Evolutionary conservation across 2,113 vertebrate genomes (phyloP).

Genomic region (Otolemur garnettii): DNA sequence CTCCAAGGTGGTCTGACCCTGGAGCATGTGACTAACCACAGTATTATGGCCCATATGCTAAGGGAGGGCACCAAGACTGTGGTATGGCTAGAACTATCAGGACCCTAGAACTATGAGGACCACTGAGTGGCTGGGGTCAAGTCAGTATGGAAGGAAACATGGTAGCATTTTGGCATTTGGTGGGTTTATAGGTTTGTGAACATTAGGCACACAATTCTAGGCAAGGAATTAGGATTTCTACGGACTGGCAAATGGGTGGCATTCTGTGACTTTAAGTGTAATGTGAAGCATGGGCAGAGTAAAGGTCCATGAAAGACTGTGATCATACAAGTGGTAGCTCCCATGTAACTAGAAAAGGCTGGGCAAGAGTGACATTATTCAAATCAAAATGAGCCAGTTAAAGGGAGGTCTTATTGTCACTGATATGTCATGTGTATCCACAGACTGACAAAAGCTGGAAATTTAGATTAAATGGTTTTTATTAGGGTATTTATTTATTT

Average conservation of each 20-base stretch:
- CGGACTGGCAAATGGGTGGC: background rate
- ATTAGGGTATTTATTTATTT: too few species aligned
- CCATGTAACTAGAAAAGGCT: background rate
- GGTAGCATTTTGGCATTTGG: background rate
- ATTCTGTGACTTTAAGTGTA: background rate
- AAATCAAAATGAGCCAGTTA: background rate
- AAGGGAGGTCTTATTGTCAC: background rate
- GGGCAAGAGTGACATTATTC: background rate
- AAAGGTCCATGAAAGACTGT: background rate
- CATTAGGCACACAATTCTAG: background rate
- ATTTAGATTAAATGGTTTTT: constrained; percentile 8
- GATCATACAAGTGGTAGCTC: background rate
- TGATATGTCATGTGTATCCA: background rate
- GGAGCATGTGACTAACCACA: background rate
- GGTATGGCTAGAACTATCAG: background rate
- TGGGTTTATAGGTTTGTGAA: background rate
- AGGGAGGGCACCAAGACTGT: background rate
- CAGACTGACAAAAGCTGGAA: background rate
- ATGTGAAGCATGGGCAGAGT: background rate
- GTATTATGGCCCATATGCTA: background rate
- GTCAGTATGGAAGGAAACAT: background rate
- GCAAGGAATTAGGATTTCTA: background rate
- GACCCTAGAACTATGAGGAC: background rate
- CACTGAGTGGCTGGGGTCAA: background rate
- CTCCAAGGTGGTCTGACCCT: background rate